Base-by-base conservation (phyloP, 2,888 invertebrate species). In the Thymelicus sylvestris region DNA sequence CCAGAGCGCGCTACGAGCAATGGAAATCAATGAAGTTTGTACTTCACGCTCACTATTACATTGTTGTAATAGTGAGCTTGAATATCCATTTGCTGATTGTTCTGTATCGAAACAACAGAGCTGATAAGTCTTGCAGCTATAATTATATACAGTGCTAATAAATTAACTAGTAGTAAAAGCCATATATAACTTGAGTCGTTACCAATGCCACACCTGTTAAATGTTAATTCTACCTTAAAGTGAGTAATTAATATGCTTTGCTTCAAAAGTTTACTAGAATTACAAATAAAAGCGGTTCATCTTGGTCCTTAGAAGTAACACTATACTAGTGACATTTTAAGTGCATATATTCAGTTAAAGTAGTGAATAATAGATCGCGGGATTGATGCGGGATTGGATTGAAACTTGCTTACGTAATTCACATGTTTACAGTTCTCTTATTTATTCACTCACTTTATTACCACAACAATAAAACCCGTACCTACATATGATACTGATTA, bases 301-400 rank as follows among this genome's bases (percentile, higher is more conserved):
- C 44, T 44, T 44, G 44, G 12, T 0, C 4, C 10, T 44, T 1
- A 44, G 44, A 4, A 41, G 31, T 31, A 31, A 31, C 31, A 31
- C 1, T n/a, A 3, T 31, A 31, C 5, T n/a, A 31, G 31, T 31
- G 31, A 31, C 31, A 1, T 2, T 31, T 5, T 1, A 1, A 19
- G 19, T 19, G 19, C 19, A 31, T 31, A 31, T 31, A 31, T 31
- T 31, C 5, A 31, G 31, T 31, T 5, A n/a, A n/a, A n/a, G n/a
- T 3, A 31, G 31, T 31, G 31, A 31, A 31, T 31, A 31, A 5
- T 31, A 31, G 75, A 69, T 52, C 60, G n/a, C 74, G 73, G 81
- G 31, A 31, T 31, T 31, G 31, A 31, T 31, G 31, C 31, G 31
- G 31, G 31, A 31, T 31, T 31, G 31, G 3, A 31, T 31, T 19